Evolutionary conservation across 2,797 vertebrate genomes (phyloP).

Genomic region (Lacerta bilineata): DNA sequence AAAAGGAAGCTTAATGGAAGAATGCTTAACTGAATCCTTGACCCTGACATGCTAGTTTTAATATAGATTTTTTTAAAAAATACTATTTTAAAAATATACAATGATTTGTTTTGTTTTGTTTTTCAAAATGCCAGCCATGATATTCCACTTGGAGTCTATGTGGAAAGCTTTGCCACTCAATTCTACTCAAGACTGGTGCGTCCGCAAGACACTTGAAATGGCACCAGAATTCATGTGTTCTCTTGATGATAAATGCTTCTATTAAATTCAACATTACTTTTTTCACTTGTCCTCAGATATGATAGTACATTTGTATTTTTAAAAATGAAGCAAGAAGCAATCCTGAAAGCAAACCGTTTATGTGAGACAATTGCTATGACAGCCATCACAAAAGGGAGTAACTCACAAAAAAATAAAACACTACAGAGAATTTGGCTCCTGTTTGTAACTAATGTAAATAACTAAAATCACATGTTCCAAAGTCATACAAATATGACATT

Average conservation of each 20-base stretch:
- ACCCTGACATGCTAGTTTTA: background rate
- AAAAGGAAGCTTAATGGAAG: no score
- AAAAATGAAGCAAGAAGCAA: background rate
- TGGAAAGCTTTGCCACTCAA: background rate
- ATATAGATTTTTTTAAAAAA: no score
- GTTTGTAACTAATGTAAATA: background rate
- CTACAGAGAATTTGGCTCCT: background rate
- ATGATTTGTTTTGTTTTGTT: no score
- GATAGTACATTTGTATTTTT: background rate
- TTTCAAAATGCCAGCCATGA: background rate
- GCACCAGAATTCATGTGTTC: background rate
- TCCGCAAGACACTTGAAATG: background rate
- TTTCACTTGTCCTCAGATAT: background rate
- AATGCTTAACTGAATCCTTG: background rate
- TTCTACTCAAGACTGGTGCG: background rate
- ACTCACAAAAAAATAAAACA: background rate
- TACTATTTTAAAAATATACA: no score
- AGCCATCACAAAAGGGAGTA: background rate
- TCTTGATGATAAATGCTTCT: constrained; percentile 12
- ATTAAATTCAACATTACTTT: background rate
- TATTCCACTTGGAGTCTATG: background rate
- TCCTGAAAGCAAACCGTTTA: background rate
- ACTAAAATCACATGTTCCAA: background rate
- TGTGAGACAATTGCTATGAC: background rate
- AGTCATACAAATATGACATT: background rate